Percentiles rank a stretch among this genome's conserved stretches.
phyloP scores from a whole-genome alignment of 2,797 vertebrate species.

The Hemitrygon akajei region DNA sequence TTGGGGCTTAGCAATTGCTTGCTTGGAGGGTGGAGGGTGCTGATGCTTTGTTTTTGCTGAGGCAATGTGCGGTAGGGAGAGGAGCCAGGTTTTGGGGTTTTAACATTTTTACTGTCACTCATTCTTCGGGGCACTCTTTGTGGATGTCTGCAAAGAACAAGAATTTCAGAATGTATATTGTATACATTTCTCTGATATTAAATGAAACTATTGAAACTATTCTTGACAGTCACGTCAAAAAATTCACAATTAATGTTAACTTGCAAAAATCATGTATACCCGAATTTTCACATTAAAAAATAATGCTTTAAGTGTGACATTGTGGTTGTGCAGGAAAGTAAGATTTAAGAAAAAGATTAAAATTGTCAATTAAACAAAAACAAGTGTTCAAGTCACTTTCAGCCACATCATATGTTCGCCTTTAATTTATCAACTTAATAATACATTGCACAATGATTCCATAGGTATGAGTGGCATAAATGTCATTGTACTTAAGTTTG shows the following conservation, averaged over 20 bases:
- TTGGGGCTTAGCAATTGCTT: too few species aligned
- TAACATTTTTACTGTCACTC: too few species aligned
- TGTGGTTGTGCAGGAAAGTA: not conserved
- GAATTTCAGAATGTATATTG: too few species aligned
- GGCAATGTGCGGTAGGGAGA: too few species aligned
- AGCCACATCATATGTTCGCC: not conserved
- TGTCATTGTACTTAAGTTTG: not conserved
- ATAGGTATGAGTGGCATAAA: not conserved
- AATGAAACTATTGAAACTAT: too few species aligned
- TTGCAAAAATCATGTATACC: not conserved
- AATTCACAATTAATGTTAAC: not conserved
- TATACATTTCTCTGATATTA: too few species aligned
- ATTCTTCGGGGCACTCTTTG: too few species aligned
- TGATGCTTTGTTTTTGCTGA: too few species aligned
- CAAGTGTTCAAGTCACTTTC: not conserved
- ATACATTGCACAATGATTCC: not conserved
- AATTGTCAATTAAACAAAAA: not conserved
- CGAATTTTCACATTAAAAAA: not conserved
- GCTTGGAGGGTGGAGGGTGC: too few species aligned
- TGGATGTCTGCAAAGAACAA: too few species aligned
- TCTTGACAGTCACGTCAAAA: not conserved
- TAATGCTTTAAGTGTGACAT: not conserved
- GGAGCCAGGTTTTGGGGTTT: too few species aligned
- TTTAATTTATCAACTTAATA: not conserved
- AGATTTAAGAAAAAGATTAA: not conserved